Percentiles rank a stretch among this genome's conserved stretches.
phyloP scores from a whole-genome alignment of 1,140 invertebrate genomes.

The Diprion similis region DNA sequence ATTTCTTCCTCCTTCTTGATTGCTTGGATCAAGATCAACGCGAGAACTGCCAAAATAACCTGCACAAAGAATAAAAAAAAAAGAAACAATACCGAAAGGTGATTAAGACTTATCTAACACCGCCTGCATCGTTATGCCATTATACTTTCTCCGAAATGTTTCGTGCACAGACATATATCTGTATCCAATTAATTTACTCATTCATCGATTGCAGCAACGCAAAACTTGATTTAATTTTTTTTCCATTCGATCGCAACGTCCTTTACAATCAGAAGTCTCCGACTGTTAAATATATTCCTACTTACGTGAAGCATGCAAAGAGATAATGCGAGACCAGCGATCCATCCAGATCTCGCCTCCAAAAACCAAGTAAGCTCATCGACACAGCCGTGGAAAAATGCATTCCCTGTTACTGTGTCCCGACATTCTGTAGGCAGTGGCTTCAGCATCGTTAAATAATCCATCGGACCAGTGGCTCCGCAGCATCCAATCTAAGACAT shows the following conservation, averaged over 20 bases:
- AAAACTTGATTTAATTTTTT: no score
- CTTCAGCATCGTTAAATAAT: slow-evolving; percentile 77
- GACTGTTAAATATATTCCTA: neutral
- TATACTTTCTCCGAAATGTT: no score
- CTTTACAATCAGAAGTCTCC: no score
- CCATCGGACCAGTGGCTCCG: slow-evolving; percentile 80
- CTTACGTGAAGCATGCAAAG: slow-evolving; percentile 78
- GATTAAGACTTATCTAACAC: no score
- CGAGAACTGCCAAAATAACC: slow-evolving; percentile 72
- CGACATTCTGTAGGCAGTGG: slow-evolving; percentile 82
- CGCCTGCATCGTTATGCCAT: no score
- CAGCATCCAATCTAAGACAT: slow-evolving; percentile 80
- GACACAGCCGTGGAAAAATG: slow-evolving; percentile 85
- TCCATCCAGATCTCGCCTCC: slow-evolving; percentile 81
- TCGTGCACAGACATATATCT: no score
- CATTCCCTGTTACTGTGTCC: slow-evolving; percentile 86
- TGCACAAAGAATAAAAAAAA: slow-evolving; percentile 53
- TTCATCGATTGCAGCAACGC: no score
- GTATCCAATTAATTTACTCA: no score
- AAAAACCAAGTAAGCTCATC: slow-evolving; percentile 86
- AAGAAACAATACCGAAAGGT: slow-evolving; percentile 8
- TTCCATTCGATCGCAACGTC: no score
- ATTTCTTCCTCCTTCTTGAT: slow-evolving; percentile 75
- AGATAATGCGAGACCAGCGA: slow-evolving; percentile 78
- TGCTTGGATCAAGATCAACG: slow-evolving; percentile 72